Evolutionary conservation across 2,888 invertebrate species (phyloP).

Genomic region (Metallyticus violacea): DNA sequence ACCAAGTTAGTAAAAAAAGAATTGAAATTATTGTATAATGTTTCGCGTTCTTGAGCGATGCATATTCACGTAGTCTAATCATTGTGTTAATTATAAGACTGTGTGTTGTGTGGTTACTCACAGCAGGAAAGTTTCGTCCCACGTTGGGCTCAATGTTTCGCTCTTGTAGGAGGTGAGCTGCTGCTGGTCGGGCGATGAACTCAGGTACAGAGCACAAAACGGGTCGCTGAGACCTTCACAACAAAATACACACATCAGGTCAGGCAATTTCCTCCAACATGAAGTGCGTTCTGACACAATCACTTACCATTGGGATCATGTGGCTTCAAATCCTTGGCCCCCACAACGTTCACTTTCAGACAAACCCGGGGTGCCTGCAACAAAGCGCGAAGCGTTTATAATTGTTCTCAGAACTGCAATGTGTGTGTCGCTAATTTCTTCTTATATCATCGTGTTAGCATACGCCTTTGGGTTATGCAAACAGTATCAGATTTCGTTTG

Average conservation of each 20-base stretch:
- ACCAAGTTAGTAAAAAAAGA: too few relatives aligned
- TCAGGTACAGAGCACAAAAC: constrained; percentile 88
- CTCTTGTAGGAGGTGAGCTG: constrained; percentile 91
- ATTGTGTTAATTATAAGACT: too few relatives aligned
- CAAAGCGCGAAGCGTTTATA: constrained; percentile 16
- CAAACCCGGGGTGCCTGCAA: constrained; percentile 71
- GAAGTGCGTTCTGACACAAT: not conserved
- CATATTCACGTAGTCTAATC: too few relatives aligned
- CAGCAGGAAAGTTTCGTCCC: constrained; percentile 98
- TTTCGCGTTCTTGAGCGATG: too few relatives aligned
- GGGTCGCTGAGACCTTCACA: constrained; percentile 85
- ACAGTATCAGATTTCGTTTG: too few relatives aligned
- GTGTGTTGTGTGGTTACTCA: constrained; percentile 64
- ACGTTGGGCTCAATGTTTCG: constrained; percentile 83
- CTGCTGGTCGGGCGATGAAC: constrained; percentile 71
- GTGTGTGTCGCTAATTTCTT: too few relatives aligned
- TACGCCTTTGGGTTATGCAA: too few relatives aligned
- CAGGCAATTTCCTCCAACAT: not conserved
- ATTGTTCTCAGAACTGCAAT: too few relatives aligned
- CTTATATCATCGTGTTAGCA: too few relatives aligned
- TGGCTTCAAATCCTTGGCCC: constrained; percentile 78
- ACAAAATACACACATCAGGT: not conserved
- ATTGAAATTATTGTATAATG: too few relatives aligned
- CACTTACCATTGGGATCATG: constrained; percentile 73
- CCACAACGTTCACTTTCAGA: constrained; percentile 80